Conservation (phyloP, 37 sponge, comb jelly and placozoan species). For the Geodia barretti region DNA sequence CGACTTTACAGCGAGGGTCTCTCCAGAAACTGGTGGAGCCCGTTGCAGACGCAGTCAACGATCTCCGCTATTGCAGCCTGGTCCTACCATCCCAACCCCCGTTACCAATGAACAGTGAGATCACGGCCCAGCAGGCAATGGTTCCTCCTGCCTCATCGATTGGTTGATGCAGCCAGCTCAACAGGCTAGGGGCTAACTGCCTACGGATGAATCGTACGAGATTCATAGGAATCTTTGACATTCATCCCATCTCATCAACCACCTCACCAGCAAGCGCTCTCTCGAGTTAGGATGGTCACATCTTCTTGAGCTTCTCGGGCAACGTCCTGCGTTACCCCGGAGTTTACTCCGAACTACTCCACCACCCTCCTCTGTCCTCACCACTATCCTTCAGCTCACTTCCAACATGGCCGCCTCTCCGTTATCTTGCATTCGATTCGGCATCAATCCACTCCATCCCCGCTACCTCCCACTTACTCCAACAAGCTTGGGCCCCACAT, state of each 20-base stretch:
- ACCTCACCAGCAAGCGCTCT: too few relatives aligned
- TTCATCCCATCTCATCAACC: slow-evolving; percentile 6
- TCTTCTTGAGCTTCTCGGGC: background rate
- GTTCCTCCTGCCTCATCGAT: too few relatives aligned
- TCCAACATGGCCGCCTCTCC: background rate
- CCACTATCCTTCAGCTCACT: too few relatives aligned
- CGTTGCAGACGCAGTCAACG: too few relatives aligned
- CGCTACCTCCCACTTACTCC: background rate
- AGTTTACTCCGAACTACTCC: background rate
- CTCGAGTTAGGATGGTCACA: background rate
- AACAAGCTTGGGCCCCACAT: background rate
- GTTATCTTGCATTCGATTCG: too few relatives aligned
- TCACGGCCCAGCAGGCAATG: too few relatives aligned
- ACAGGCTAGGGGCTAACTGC: background rate
- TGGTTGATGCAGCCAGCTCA: background rate
- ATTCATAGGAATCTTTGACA: background rate
- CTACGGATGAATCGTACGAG: background rate
- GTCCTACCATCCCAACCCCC: background rate
- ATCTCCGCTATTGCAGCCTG: background rate
- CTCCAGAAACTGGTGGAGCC: too few relatives aligned
- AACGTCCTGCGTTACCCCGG: background rate
- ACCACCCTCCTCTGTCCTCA: background rate
- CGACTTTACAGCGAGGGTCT: too few relatives aligned
- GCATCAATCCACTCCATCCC: background rate
- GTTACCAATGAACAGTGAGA: background rate